Percentiles rank a stretch among this genome's conserved stretches.
phyloP scores from a whole-genome alignment of 2,113 vertebrate genomes.

The Ammospiza caudacuta region DNA sequence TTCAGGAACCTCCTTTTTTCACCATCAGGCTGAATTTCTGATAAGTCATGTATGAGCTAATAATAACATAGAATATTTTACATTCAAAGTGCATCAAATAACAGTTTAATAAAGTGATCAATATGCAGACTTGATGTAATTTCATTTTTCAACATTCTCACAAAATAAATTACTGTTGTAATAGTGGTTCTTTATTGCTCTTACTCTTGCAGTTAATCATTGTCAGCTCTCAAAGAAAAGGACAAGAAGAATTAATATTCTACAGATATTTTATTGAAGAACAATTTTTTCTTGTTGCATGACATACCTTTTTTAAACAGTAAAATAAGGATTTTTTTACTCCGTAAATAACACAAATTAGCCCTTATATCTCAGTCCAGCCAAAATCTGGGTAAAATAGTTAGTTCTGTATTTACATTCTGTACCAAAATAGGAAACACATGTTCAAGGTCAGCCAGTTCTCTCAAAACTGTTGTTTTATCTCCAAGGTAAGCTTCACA shows the following conservation, averaged over 20 bases:
- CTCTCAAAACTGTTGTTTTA: neutral
- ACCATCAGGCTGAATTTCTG: neutral
- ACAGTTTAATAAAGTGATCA: conserved; percentile 8
- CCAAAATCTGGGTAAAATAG: conserved; percentile 65
- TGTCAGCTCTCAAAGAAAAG: neutral
- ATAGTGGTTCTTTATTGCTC: neutral
- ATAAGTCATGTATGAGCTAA: neutral
- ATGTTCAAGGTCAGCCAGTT: conserved; percentile 20
- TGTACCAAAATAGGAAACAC: conserved; percentile 34
- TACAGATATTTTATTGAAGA: conserved; percentile 55
- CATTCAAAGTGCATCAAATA: neutral
- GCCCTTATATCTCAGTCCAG: conserved; percentile 56
- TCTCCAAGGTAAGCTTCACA: conserved; percentile 31
- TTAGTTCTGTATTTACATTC: conserved; percentile 47
- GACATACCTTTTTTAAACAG: neutral
- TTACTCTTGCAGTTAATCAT: neutral
- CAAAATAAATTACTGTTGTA: neutral
- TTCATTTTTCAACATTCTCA: neutral
- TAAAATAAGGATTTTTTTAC: conserved; percentile 26
- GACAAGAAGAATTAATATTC: neutral
- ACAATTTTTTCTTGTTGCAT: neutral
- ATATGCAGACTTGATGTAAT: neutral
- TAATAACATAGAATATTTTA: neutral
- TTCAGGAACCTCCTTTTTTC: neutral
- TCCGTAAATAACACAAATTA: conserved; percentile 68